phyloP scores from a whole-genome alignment of 2,797 vertebrate species.

The Limosa lapponica region DNA sequence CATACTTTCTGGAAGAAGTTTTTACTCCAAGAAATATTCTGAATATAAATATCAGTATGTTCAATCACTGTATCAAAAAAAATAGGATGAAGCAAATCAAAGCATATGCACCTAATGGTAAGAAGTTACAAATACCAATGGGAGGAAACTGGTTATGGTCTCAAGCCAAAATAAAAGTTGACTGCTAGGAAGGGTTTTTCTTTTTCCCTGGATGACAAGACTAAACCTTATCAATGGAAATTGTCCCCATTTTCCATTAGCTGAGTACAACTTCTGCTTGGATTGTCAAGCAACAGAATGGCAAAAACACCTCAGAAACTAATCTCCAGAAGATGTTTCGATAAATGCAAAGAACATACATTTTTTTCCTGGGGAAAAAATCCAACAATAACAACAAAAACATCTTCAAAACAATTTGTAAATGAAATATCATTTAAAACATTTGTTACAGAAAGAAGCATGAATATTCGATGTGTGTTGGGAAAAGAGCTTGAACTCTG shows the following conservation, averaged over 20 bases:
- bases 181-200: background rate
- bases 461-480: background rate
- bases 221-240: background rate
- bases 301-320: background rate
- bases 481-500: background rate
- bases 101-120: background rate
- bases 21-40: background rate
- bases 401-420: background rate
- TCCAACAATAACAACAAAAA: background rate
- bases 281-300: background rate
- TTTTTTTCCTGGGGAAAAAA: background rate
- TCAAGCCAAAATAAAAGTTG: background rate
- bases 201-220: background rate
- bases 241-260: background rate
- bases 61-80: background rate
- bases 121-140: background rate
- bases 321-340: background rate
- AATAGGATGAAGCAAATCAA: background rate
- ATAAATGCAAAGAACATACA: background rate
- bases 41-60: background rate
- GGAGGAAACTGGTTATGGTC: background rate
- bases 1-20: background rate
- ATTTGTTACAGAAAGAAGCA: background rate
- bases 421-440: background rate
- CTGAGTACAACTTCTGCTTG: background rate